Evolutionary conservation across 2,113 vertebrate genomes (phyloP), one percentile per base, ranked within the genome.

Genomic region (Periophthalmodon schlosseri): DNA sequence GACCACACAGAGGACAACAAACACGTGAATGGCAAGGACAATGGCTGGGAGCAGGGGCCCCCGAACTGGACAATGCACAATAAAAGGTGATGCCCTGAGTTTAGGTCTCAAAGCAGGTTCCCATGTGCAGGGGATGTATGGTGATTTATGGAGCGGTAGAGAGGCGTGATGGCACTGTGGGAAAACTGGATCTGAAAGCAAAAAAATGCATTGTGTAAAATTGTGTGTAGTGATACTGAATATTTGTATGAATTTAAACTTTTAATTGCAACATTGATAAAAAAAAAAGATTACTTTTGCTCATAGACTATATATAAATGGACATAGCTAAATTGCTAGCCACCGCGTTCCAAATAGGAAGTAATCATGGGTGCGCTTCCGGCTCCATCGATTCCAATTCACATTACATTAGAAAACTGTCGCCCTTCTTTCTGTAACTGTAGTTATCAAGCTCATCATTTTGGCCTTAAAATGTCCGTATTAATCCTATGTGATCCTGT

Each of bases 1-100:
- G 75, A 24, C 24, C 82, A 73, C 69, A 50, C 68, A 72, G 76
- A 87, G 89, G 88, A 88, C 87, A 86, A 80, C 81, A 86, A 87
- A 79, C 81, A 87, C 64, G 77, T 46, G 54, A 50, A 44, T 44
- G 39, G 39, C 86, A 88, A 87, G 85, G 87, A 83, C 84, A 21
- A 24, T 69, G 64, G 80, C 5, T 65, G 63, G n/a, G 58, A 69
- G 76, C 71, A 63, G 68, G 12, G 58, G 73, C 66, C 73, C 66
- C 70, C 23, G 34, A 5, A 54, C 54, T 63, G 72, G 36, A 28
- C 76, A 68, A 50, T 61, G 36, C 20, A 15, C 21, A 66, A 47
- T n/a, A 65, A 63, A 23, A 77, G 73, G 77, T 72, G 70, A 73
- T 70, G 68, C 67, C 68, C 24, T 13, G 0, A 20, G 50, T 68